Evolutionary conservation across 2,113 vertebrate genomes (phyloP), one percentile per base, ranked within the genome.

Genomic region (Passer domesticus): DNA sequence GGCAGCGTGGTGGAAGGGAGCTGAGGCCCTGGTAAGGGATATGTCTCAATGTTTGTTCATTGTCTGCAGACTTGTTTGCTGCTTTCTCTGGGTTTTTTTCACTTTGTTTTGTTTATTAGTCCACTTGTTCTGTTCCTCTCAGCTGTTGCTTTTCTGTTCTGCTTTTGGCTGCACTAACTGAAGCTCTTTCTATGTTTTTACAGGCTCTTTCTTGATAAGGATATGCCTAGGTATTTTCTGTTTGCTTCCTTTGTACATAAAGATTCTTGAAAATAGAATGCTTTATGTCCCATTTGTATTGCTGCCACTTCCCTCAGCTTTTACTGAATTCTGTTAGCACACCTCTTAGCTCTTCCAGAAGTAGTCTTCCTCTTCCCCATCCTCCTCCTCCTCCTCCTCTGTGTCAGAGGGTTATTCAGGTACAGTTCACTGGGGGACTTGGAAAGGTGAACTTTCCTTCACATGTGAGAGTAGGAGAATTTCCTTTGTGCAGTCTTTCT

Each of bases 141-240:
- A 75, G 25, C 95, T 95, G 55, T 92, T 98, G 95, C 91, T 90
- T 96, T 92, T 97, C 69, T 87, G 58, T 96, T 97, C 59, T 95
- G 92, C 68, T 87, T 96, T 96, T 97, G 97, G 95, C 96, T 98
- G 97, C 97, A 98, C 98, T 97, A 98, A 98, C 94, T 93, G 97
- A 97, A 98, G 97, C 97, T 96, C 97, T 97, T 98, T 99, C 97
- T 98, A 41, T 99, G 97, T 98, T 97, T 98, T 97, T 97, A 96
- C 99, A 99, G 99, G 98, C 98, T 99, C 98, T 99, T 98, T 99
- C 98, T 99, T 99, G 99, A 99, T 99, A 99, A 99, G 97, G 99
- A 99, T 98, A 98, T 99, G 97, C 98, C 99, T 99, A 99, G 99
- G 99, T 99, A 99, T 98, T 98, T 98, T 97, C n/a, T 92, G 93